Evolutionary conservation across 2,888 invertebrate species (phyloP).

Genomic region (Agrotis segetum): DNA sequence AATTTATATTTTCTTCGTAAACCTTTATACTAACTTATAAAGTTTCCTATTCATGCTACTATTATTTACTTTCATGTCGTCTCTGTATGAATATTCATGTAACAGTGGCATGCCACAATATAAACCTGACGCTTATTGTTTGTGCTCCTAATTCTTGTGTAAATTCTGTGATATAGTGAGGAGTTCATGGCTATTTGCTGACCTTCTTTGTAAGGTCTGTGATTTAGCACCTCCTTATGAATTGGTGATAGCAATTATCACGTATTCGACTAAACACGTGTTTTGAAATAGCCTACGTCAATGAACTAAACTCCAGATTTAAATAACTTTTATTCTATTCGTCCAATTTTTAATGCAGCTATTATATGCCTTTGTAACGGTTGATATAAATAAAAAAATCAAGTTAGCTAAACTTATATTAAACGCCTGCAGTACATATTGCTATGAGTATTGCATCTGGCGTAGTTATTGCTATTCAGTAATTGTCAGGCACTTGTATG

Average conservation of each 20-base stretch:
- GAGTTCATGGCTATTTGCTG: slow-evolving; percentile 58
- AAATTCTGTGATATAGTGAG: slow-evolving; percentile 32
- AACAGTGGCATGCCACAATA: slow-evolving; percentile 21
- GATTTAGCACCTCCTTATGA: slow-evolving; percentile 51
- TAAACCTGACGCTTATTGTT: slow-evolving; percentile 43
- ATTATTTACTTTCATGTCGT: slow-evolving; percentile 6
- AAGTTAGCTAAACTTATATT: neutral
- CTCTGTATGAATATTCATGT: slow-evolving; percentile 42
- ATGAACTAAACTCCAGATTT: neutral
- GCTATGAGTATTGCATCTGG: neutral
- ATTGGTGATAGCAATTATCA: slow-evolving; percentile 61
- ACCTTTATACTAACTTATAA: slow-evolving; percentile 14
- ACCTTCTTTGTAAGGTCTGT: slow-evolving; percentile 53
- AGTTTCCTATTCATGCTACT: slow-evolving; percentile 20
- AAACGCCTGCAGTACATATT: slow-evolving; percentile 8
- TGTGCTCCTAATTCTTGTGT: slow-evolving; percentile 46
- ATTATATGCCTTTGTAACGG: neutral
- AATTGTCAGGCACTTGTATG: slow-evolving; percentile 10
- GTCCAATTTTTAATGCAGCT: neutral
- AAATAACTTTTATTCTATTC: neutral
- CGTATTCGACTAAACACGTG: slow-evolving; percentile 1
- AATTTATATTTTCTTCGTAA: slow-evolving; percentile 23
- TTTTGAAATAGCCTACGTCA: neutral
- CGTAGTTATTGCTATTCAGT: slow-evolving; percentile 15
- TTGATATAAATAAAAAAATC: neutral